Percentiles rank a stretch among this genome's conserved stretches.
phyloP scores from a whole-genome alignment of 2,888 invertebrate genomes.

The Syritta pipiens region DNA sequence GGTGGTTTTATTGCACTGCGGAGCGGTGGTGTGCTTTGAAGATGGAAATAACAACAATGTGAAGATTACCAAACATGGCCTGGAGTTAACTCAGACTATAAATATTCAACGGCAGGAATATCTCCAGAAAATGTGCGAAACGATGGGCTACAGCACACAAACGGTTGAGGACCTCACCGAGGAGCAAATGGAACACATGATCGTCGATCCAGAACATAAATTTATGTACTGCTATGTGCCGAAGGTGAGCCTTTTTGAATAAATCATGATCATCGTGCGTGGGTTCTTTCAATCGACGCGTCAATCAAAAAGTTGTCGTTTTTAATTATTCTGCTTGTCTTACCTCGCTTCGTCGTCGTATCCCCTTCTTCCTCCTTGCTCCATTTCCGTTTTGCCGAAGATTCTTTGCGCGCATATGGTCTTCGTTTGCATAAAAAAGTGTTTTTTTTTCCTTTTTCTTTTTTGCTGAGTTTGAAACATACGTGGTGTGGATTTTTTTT shows the following conservation, averaged over 20 bases:
- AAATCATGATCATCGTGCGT: not conserved
- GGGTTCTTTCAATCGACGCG: too few species aligned
- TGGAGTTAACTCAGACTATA: constrained; percentile 83
- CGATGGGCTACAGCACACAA: constrained; percentile 77
- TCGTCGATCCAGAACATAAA: constrained; percentile 91
- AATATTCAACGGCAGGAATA: constrained; percentile 84
- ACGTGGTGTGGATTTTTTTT: constrained; percentile 21
- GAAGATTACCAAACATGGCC: constrained; percentile 80
- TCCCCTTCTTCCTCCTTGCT: constrained; percentile 18
- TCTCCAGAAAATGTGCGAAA: constrained; percentile 83
- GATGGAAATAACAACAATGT: constrained; percentile 78
- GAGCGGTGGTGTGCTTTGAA: constrained; percentile 72
- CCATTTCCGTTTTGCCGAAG: constrained; percentile 35
- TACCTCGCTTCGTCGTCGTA: not conserved
- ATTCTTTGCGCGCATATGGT: not conserved
- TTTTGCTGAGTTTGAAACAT: constrained; percentile 17
- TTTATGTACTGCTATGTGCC: constrained; percentile 96
- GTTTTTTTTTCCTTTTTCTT: not conserved
- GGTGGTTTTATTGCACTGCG: constrained; percentile 57
- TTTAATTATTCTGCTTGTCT: constrained; percentile 34
- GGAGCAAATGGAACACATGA: constrained; percentile 86
- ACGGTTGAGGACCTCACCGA: constrained; percentile 80
- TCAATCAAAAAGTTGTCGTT: constrained; percentile 13
- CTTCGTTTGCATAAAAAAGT: constrained; percentile 12
- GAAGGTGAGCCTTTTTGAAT: constrained; percentile 83